Percentiles rank a stretch among this genome's conserved stretches.
Evolutionary conservation across 2,888 invertebrate species (phyloP).

Genomic region (Cerastoderma edule): DNA sequence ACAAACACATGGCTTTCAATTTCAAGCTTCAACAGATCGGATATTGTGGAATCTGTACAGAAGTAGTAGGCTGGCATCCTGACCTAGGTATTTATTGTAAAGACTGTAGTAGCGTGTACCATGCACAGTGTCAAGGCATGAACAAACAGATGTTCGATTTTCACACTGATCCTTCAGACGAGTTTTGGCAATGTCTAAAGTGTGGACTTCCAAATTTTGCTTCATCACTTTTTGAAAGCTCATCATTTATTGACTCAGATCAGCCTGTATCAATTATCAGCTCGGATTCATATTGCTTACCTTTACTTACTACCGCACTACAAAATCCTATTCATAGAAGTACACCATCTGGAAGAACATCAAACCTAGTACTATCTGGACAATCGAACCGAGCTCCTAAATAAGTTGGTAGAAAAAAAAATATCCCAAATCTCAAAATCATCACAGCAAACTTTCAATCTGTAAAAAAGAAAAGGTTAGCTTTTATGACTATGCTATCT

Average conservation of each 20-base stretch:
- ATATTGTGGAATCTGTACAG: not conserved
- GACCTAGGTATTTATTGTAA: not conserved
- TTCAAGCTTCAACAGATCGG: no score
- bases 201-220: not conserved
- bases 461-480: no score
- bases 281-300: not conserved
- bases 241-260: not conserved
- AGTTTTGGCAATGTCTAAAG: not conserved
- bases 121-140: slow-evolving; percentile 1
- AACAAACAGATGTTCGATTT: not conserved
- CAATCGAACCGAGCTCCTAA: not conserved
- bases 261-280: not conserved
- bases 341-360: not conserved
- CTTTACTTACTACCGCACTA: not conserved
- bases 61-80: not conserved
- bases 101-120: not conserved
- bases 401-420: not conserved
- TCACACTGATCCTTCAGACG: not conserved
- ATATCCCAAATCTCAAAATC: not conserved
- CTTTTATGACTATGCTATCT: not conserved
- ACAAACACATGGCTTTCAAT: no score
- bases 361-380: not conserved
- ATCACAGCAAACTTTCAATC: no score
- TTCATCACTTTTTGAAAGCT: not conserved
- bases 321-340: not conserved